phyloP scores from a whole-genome alignment of 2,113 vertebrate species.

The Brachionichthys hirsutus region DNA sequence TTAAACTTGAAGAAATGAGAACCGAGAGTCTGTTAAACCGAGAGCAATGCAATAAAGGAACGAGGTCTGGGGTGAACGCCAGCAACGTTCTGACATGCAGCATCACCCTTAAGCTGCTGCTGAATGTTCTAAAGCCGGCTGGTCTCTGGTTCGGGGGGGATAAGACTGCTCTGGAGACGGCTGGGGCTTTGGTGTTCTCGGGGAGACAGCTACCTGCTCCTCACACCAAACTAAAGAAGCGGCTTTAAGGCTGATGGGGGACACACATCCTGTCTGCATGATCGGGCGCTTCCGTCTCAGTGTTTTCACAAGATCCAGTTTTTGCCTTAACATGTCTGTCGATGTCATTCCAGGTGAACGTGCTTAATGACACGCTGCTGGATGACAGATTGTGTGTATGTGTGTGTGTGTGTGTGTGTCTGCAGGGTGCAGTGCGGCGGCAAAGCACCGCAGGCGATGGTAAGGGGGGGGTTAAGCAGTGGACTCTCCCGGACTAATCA shows the following conservation, averaged over 20 bases:
- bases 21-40: conserved; percentile 14
- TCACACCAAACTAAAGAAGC: conserved; percentile 67
- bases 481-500: conserved; percentile 69
- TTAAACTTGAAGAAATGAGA: conserved; percentile 64
- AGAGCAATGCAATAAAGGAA: conserved; percentile 10
- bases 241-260: conserved; percentile 46
- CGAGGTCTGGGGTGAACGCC: conserved; percentile 54
- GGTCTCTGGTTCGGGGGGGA: conserved; percentile 51
- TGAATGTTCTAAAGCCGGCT: conserved; percentile 66
- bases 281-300: conserved; percentile 6
- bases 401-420: conserved; percentile 2
- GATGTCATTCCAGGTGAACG: conserved; percentile 34
- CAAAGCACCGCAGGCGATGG: conserved; percentile 57
- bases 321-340: conserved; percentile 29
- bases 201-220: conserved; percentile 54
- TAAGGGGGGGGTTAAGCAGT: conserved; percentile 65
- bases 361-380: conserved; percentile 21
- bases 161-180: conserved; percentile 58
- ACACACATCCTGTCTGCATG: conserved; percentile 29
- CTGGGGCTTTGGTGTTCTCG: conserved; percentile 45
- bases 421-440: conserved; percentile 32
- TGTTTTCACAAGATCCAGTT: not conserved
- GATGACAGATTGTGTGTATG: not conserved
- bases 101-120: conserved; percentile 65
- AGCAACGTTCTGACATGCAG: conserved; percentile 64